Evolutionary conservation across 2,797 vertebrate species (phyloP).

Genomic region (Holocentrus rufus): DNA sequence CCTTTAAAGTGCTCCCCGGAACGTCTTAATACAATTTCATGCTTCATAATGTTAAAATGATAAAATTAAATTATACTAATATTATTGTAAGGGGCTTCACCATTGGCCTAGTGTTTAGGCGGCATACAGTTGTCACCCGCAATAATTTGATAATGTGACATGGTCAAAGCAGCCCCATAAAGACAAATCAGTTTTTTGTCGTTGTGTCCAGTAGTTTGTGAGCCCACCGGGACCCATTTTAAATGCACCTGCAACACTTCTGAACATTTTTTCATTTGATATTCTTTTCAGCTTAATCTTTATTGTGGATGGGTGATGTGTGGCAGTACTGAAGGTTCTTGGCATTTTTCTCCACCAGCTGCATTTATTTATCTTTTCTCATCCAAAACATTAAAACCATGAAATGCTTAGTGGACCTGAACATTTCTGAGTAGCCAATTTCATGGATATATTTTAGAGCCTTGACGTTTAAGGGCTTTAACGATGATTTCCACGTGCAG

Average conservation of each 20-base stretch:
- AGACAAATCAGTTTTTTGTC: background rate
- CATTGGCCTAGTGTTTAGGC: background rate
- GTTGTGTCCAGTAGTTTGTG: too few species aligned
- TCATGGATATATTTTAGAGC: too few species aligned
- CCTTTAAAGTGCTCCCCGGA: background rate
- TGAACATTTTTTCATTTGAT: background rate
- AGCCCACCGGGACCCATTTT: background rate
- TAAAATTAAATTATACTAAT: background rate
- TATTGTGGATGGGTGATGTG: slow-evolving; percentile 19
- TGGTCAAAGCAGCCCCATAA: background rate
- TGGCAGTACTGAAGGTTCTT: background rate
- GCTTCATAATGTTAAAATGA: background rate
- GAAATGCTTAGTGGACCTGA: too few species aligned
- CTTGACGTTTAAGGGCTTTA: too few species aligned
- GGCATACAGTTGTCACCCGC: background rate
- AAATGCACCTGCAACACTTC: background rate
- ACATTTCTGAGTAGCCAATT: too few species aligned
- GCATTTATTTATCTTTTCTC: slow-evolving; percentile 9
- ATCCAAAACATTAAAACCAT: slow-evolving; percentile 16
- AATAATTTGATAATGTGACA: background rate
- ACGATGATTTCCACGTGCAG: too few species aligned
- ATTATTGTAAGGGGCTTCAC: background rate
- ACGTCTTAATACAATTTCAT: background rate
- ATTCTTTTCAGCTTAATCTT: too few species aligned
- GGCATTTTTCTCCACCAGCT: slow-evolving; percentile 1